Evolutionary conservation across 2,888 invertebrate species (phyloP).

Genomic region (Antheraea yamamai): DNA sequence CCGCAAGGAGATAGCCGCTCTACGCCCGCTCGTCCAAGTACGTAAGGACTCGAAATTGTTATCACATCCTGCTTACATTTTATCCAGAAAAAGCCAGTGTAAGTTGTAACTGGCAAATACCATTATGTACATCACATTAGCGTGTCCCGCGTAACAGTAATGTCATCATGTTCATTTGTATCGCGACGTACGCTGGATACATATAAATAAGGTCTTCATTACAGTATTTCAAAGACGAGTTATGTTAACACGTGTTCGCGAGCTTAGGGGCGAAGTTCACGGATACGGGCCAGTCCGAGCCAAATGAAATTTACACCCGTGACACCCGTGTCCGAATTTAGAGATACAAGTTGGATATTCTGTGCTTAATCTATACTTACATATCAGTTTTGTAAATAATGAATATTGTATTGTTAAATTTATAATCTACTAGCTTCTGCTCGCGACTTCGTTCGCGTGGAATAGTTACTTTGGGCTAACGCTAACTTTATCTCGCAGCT

Average conservation of each 20-base stretch:
- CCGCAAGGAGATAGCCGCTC: not conserved
- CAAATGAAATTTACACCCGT: conserved; percentile 77
- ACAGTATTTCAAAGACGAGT: conserved; percentile 77
- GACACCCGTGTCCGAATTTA: conserved; percentile 52
- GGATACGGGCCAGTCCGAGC: conserved; percentile 46
- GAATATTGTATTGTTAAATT: no score
- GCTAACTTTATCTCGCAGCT: no score
- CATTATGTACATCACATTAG: conserved; percentile 73
- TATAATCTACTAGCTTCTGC: no score
- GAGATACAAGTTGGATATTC: conserved; percentile 47
- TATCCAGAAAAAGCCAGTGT: conserved; percentile 47
- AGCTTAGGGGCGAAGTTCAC: conserved; percentile 65
- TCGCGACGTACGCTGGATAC: conserved; percentile 73
- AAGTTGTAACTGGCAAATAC: conserved; percentile 67
- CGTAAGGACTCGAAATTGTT: conserved; percentile 39
- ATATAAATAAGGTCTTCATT: conserved; percentile 78
- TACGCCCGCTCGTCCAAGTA: not conserved
- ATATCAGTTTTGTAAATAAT: not conserved
- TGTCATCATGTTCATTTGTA: conserved; percentile 76
- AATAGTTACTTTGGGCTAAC: no score
- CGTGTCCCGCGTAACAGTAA: conserved; percentile 65
- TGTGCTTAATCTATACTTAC: not conserved
- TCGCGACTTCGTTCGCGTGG: no score
- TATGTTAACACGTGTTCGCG: conserved; percentile 76
- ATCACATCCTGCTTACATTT: conserved; percentile 44